Conservation (phyloP, 2,888 invertebrate species). For the Hyalella azteca region DNA sequence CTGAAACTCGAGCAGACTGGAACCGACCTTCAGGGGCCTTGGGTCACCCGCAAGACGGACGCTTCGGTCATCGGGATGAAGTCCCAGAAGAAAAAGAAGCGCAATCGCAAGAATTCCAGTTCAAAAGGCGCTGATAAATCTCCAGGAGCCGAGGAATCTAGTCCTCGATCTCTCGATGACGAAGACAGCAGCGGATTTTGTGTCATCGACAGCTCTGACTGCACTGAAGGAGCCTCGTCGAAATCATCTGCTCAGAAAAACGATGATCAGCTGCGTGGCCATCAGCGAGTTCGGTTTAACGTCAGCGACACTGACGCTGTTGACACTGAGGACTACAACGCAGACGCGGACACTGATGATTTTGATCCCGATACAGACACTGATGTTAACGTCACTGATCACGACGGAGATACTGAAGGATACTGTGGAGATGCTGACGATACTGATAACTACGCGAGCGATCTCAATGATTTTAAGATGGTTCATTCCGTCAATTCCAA, state of each 20-base stretch:
- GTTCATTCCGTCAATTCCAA: background rate
- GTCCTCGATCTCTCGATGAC: background rate
- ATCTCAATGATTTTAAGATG: conserved; percentile 13
- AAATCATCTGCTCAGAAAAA: background rate
- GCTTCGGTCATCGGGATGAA: background rate
- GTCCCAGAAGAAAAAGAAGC: background rate
- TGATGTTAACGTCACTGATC: conserved; percentile 26
- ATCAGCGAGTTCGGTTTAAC: conserved; percentile 8
- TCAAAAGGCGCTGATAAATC: background rate
- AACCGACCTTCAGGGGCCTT: background rate
- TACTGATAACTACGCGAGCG: conserved; percentile 19
- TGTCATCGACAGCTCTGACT: conserved; percentile 4
- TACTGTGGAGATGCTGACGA: conserved; percentile 29
- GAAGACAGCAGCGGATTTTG: conserved; percentile 33
- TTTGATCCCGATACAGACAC: conserved; percentile 15
- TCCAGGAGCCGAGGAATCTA: background rate
- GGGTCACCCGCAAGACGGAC: conserved; percentile 20
- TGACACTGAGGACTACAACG: conserved; percentile 33
- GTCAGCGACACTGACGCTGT: conserved; percentile 27
- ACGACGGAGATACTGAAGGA: conserved; percentile 26
- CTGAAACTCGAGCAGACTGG: background rate
- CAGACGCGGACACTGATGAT: conserved; percentile 24
- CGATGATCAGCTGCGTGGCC: background rate
- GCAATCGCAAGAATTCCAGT: conserved; percentile 26
- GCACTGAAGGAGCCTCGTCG: background rate